Evolutionary conservation across 2,888 invertebrate species (phyloP).

Genomic region (Coleophora flavipennella): DNA sequence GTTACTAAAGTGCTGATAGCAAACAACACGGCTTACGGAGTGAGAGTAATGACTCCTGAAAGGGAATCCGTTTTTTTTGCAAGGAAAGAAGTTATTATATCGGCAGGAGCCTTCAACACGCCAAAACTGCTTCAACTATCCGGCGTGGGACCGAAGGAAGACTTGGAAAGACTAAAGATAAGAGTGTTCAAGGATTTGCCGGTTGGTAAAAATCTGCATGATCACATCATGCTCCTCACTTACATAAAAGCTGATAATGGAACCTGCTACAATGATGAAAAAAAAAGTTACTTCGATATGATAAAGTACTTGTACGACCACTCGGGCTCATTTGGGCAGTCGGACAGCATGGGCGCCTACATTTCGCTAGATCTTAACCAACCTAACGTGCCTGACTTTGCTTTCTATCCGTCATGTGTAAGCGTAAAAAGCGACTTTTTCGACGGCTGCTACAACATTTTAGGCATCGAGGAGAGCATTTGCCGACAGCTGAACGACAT

Average conservation of each 20-base stretch:
- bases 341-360: conserved; percentile 42
- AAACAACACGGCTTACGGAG: conserved; percentile 33
- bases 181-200: conserved; percentile 37
- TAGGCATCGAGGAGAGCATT: conserved; percentile 33
- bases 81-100: conserved; percentile 41
- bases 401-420: conserved; percentile 44
- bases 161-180: conserved; percentile 31
- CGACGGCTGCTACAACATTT: conserved; percentile 23
- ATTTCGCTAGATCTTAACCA: conserved; percentile 23
- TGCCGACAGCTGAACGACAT: conserved; percentile 29
- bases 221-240: conserved; percentile 45
- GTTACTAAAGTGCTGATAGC: conserved; percentile 39
- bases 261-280: conserved; percentile 28
- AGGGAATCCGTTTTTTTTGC: conserved; percentile 27
- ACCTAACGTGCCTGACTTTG: conserved; percentile 41
- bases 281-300: conserved; percentile 27
- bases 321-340: conserved; percentile 31
- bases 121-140: conserved; percentile 48
- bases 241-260: conserved; percentile 39
- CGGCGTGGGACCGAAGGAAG: conserved; percentile 43
- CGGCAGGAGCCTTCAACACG: conserved; percentile 51
- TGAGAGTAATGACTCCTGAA: conserved; percentile 24
- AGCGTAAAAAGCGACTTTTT: conserved; percentile 25
- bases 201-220: conserved; percentile 50
- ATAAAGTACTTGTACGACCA: conserved; percentile 42